Base-by-base conservation (phyloP, 2,888 invertebrate genomes). In the Cepaea hortensis region DNA sequence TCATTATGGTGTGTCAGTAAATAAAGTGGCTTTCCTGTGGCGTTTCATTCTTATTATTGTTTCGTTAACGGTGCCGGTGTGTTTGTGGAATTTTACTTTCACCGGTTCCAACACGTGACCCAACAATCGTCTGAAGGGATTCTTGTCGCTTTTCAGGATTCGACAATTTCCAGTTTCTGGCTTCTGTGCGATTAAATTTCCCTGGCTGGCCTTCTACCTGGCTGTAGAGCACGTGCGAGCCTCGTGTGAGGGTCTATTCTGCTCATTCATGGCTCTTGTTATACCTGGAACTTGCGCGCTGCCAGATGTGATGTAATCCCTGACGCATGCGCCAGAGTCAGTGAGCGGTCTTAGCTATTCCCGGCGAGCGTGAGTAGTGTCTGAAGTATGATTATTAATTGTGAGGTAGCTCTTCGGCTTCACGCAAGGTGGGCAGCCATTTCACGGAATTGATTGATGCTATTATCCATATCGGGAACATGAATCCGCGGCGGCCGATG, bases 251-350 rank as follows among this genome's bases (percentile, higher is more conserved):
- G 79, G 68, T 83, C 83, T 83, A 61, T 35, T 61, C 23, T 70
- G 50, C 81, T 72, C 83, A 46, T 23, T 72, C 73, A 62, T 55
- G 23, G 35, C 72, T 35, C 55, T 72, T 79, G 23, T 85, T 70
- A 18, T 85, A 85, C 85, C 85, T 85, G 85, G 13, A 48, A 15
- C 15, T 62, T 48, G 81, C 81, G 75, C 81, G 81, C 81, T 81
- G 81, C 81, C 85, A 85, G 85, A 85, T 85, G 85, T 85, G 85
- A 85, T 81, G 85, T 85, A 85, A 85, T 85, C 85, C 85, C 65
- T 65, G 11, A 65, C 85, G 81, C 85, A 85, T 85, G 85, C 65
- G 62, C 81, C 3, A 11, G 50, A 15, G 0, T n/a, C n/a, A 75
- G 79, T 65, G 62, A 48, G 62, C n/a, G 81, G 85, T 46, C 81